These are phyloP conservation scores for Brachyhypopomus gauderio DNA, from an alignment of 2,113 vertebrate species.

Conservation along the genomic window DNA sequence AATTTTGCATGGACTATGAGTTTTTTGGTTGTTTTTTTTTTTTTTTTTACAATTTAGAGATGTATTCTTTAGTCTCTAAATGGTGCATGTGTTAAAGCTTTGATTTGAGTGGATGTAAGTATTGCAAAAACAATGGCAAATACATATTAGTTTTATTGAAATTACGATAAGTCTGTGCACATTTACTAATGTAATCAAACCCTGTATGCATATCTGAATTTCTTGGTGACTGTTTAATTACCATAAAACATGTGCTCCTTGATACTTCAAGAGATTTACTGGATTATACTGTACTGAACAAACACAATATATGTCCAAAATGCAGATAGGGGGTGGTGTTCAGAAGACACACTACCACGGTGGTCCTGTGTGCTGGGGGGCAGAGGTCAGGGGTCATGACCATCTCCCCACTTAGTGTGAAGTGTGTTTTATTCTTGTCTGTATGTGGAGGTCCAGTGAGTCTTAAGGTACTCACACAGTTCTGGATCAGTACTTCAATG, in stretches of 20 bases:
- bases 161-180: not conserved
- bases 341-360: conserved; percentile 14
- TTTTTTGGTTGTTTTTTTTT: too few relatives aligned
- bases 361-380: not conserved
- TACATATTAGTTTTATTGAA: too few relatives aligned
- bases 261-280: conserved; percentile 22
- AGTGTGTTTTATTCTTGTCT: conserved; percentile 10
- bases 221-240: not conserved
- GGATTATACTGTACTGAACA: conserved; percentile 31
- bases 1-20: too few relatives aligned
- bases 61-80: too few relatives aligned
- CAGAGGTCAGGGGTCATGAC: conserved; percentile 2
- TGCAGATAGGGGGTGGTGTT: conserved; percentile 22
- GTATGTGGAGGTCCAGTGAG: conserved; percentile 19
- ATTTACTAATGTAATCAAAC: conserved; percentile 13
- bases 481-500: conserved; percentile 51
- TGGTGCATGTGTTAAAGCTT: not conserved
- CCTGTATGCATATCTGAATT: not conserved
- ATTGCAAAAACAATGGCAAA: too few relatives aligned
- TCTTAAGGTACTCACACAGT: conserved; percentile 20
- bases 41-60: too few relatives aligned
- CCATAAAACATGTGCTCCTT: conserved; percentile 1
- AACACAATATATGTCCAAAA: conserved; percentile 32
- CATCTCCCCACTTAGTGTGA: conserved; percentile 20
- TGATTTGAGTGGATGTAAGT: not conserved